Evolutionary conservation across 1,140 invertebrate genomes (phyloP).

Genomic region (Halictus rubicundus): DNA sequence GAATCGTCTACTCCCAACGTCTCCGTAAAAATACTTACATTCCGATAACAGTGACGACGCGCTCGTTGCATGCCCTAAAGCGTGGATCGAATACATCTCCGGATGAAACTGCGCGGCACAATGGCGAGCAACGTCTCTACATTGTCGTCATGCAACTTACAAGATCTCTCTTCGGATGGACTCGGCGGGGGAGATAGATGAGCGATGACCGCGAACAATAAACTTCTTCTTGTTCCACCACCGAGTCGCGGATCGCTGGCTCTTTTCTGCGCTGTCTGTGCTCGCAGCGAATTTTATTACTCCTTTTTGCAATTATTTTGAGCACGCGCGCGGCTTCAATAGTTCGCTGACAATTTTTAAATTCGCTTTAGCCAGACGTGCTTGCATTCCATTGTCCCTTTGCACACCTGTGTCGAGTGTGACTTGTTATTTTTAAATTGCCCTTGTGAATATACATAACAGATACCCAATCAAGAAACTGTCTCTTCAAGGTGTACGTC

Average conservation of each 20-base stretch:
- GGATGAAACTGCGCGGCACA: slow-evolving; percentile 8
- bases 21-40: slow-evolving; percentile 52
- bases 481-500: too few species aligned
- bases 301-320: too few species aligned
- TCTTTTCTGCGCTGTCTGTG: neutral
- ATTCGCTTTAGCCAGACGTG: too few species aligned
- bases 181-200: neutral
- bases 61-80: neutral
- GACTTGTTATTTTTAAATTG: too few species aligned
- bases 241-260: neutral
- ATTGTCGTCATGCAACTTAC: neutral
- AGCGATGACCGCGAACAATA: neutral
- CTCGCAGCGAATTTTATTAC: too few species aligned
- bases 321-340: too few species aligned
- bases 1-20: slow-evolving; percentile 64
- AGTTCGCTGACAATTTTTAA: too few species aligned
- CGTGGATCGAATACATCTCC: neutral
- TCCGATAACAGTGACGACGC: neutral
- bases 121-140: neutral
- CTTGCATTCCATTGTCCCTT: too few species aligned
- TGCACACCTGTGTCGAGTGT: too few species aligned
- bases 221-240: neutral
- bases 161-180: neutral
- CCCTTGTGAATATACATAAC: too few species aligned
- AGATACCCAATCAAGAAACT: too few species aligned